Percentiles rank a stretch among this genome's conserved stretches.
These are phyloP conservation scores for Trichosurus vulpecula DNA, from an alignment of 2,797 vertebrate species.

Conservation along the genomic window DNA sequence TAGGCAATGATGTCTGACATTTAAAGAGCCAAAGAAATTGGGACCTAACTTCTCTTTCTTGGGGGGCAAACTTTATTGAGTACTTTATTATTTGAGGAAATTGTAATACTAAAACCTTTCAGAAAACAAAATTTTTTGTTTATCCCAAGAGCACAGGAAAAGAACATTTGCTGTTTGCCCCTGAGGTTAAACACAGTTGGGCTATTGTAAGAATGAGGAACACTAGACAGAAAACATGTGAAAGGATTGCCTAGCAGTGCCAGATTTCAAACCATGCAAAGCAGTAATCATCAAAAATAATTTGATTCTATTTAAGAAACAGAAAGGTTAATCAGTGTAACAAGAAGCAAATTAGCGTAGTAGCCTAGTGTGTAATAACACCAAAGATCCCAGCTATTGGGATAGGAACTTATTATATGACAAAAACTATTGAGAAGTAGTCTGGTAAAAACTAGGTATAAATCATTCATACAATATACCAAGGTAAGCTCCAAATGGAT, in stretches of 20 bases:
- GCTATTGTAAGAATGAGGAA: neutral
- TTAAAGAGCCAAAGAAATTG: neutral
- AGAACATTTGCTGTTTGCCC: neutral
- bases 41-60: neutral
- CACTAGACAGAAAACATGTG: neutral
- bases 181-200: neutral
- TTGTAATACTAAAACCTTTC: neutral
- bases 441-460: neutral
- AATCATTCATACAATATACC: neutral
- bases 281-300: neutral
- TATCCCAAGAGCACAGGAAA: neutral
- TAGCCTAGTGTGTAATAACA: neutral
- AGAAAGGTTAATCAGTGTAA: neutral
- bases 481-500: neutral
- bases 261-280: neutral
- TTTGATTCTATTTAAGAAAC: neutral
- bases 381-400: neutral
- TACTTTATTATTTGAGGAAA: neutral
- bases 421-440: neutral
- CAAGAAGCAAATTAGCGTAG: neutral
- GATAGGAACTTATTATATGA: neutral
- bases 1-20: neutral
- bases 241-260: neutral
- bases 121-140: neutral
- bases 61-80: neutral